Percentiles rank a stretch among this genome's conserved stretches.
These are phyloP conservation scores for Lucilia cuprina DNA, from an alignment of 1,140 invertebrate genomes.

Conservation along the genomic window DNA sequence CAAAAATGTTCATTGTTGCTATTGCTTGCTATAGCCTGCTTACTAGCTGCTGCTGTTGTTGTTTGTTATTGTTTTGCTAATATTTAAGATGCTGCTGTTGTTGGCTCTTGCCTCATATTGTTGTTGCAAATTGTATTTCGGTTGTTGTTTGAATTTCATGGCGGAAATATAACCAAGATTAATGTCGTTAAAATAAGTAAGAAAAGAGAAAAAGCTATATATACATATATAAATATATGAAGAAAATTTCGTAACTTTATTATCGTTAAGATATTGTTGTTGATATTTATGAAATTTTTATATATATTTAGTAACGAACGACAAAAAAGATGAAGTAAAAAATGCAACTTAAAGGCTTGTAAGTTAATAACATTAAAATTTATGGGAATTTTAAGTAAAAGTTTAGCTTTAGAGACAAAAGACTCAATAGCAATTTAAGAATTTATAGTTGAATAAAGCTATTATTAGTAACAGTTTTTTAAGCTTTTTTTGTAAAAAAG, in stretches of 20 bases:
- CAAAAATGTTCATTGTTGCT: not conserved
- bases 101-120: not conserved
- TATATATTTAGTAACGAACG: not conserved
- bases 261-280: slow-evolving; percentile 29
- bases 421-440: too few relatives aligned
- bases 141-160: slow-evolving; percentile 27
- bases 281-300: slow-evolving; percentile 33
- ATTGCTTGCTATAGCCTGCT: not conserved
- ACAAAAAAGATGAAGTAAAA: not conserved
- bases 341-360: not conserved
- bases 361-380: slow-evolving; percentile 31
- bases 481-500: not conserved
- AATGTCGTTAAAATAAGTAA: slow-evolving; percentile 34
- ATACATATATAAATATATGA: not conserved
- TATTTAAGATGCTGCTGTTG: slow-evolving; percentile 30
- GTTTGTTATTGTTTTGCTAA: slow-evolving; percentile 19
- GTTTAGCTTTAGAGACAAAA: not conserved
- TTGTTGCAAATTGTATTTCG: slow-evolving; percentile 31
- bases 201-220: not conserved
- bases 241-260: slow-evolving; percentile 36
- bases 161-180: slow-evolving; percentile 34
- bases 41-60: slow-evolving; percentile 8
- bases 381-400: slow-evolving; percentile 29
- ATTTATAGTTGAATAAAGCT: too few relatives aligned
- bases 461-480: too few relatives aligned